A percentile compares a stretch with the other conserved stretches of the same genome.
Evolutionary conservation across 1,140 invertebrate genomes (phyloP).

Genomic region (Phymastichus coffea): DNA sequence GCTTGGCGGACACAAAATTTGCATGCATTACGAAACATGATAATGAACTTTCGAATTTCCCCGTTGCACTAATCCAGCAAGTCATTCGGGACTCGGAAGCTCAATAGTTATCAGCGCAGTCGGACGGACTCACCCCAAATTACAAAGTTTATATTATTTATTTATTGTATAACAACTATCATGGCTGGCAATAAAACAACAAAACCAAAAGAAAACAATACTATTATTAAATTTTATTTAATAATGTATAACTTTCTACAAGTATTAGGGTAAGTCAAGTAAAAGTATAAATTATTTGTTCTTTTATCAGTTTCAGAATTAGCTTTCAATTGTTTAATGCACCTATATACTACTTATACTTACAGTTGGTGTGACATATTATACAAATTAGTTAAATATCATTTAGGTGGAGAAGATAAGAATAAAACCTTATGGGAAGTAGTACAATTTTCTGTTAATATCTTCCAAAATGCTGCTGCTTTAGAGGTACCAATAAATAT

Average conservation of each 20-base stretch:
- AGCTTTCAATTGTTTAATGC: constrained; percentile 2
- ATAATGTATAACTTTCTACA: constrained; percentile 48
- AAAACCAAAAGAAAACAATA: constrained; percentile 41
- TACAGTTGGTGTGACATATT: constrained; percentile 75
- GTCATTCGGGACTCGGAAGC: constrained; percentile 5
- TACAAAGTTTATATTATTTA: background rate
- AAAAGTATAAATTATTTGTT: constrained; percentile 12
- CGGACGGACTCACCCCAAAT: background rate
- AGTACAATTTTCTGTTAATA: constrained; percentile 68
- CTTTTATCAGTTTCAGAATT: constrained; percentile 5
- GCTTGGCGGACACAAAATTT: no score
- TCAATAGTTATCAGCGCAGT: background rate
- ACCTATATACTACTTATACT: constrained; percentile 35
- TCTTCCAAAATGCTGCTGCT: constrained; percentile 89
- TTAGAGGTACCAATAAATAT: constrained; percentile 69
- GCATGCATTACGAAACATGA: constrained; percentile 24
- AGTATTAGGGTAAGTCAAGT: constrained; percentile 53
- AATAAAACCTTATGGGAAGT: constrained; percentile 64
- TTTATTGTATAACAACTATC: background rate
- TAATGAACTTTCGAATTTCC: constrained; percentile 15
- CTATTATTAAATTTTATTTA: constrained; percentile 47
- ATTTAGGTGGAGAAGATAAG: constrained; percentile 49
- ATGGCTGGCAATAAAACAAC: constrained; percentile 28
- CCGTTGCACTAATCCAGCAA: constrained; percentile 7
- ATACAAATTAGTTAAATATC: constrained; percentile 62